Percentiles rank a stretch among this genome's conserved stretches.
Evolutionary conservation across 2,888 invertebrate species (phyloP).

Genomic region (Leptopilina drosophilae): DNA sequence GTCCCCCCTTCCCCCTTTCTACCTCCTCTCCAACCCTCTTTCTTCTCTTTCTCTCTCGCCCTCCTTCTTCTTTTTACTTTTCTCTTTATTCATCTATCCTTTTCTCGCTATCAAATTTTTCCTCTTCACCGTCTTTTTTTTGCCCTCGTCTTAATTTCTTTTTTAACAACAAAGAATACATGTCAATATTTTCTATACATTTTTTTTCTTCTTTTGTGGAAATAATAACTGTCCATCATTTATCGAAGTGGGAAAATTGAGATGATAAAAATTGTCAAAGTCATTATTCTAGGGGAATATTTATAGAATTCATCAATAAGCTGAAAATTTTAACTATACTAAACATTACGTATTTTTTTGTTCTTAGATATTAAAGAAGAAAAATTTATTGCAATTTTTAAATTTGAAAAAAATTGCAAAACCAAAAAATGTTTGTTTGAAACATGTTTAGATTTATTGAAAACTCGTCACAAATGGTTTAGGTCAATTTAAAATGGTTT

Average conservation of each 20-base stretch:
- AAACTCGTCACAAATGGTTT: too few species aligned
- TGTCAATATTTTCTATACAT: not conserved
- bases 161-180: not conserved
- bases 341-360: too few species aligned
- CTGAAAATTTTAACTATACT: too few species aligned
- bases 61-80: not conserved
- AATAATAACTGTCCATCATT: not conserved
- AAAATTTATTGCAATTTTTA: too few species aligned
- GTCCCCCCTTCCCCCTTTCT: not conserved
- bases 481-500: too few species aligned
- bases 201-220: not conserved
- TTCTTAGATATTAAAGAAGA: too few species aligned
- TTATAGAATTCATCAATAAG: too few species aligned
- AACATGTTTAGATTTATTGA: too few species aligned
- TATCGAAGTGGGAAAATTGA: not conserved
- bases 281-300: not conserved
- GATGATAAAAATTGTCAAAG: not conserved
- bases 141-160: conserved; percentile 17
- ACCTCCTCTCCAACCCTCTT: not conserved
- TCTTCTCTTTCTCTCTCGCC: not conserved
- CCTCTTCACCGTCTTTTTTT: not conserved
- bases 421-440: too few species aligned
- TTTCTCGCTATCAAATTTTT: not conserved
- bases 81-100: not conserved
- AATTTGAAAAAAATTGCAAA: too few species aligned